Percentiles rank a stretch among this genome's conserved stretches.
Evolutionary conservation across 1,140 invertebrate species (phyloP).

Genomic region (Forficula auricularia): DNA sequence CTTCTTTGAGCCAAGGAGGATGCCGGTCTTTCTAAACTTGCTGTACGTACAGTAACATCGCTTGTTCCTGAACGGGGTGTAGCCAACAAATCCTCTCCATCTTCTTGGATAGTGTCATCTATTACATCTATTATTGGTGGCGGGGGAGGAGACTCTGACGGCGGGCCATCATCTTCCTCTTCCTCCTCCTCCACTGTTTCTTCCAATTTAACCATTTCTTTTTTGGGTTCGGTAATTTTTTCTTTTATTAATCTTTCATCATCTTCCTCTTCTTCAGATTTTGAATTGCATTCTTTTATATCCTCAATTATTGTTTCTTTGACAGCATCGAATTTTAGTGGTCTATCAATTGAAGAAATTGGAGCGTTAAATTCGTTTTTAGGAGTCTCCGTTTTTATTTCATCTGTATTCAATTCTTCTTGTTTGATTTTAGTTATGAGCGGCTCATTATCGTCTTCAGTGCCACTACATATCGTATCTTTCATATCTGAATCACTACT

Average conservation of each 20-base stretch:
- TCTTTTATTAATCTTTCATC: too few relatives aligned
- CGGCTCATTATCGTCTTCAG: too few relatives aligned
- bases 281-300: neutral
- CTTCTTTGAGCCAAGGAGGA: too few relatives aligned
- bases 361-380: neutral
- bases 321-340: neutral
- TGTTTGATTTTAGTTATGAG: too few relatives aligned
- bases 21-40: too few relatives aligned
- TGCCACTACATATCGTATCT: too few relatives aligned
- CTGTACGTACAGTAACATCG: too few relatives aligned
- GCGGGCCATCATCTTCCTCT: neutral
- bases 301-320: neutral
- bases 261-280: too few relatives aligned
- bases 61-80: neutral
- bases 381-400: constrained; percentile 1
- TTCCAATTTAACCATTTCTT: neutral
- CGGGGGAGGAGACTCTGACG: too few relatives aligned
- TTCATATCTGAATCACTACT: too few relatives aligned
- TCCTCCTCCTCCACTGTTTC: neutral
- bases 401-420: neutral
- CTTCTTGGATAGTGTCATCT: constrained; percentile 1
- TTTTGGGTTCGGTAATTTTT: constrained; percentile 8
- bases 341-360: neutral
- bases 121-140: neutral
- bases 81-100: constrained; percentile 1